Percentiles rank a stretch among this genome's conserved stretches.
These are phyloP conservation scores for Balearica regulorum DNA, from an alignment of 2,797 vertebrate species.

Conservation along the genomic window DNA sequence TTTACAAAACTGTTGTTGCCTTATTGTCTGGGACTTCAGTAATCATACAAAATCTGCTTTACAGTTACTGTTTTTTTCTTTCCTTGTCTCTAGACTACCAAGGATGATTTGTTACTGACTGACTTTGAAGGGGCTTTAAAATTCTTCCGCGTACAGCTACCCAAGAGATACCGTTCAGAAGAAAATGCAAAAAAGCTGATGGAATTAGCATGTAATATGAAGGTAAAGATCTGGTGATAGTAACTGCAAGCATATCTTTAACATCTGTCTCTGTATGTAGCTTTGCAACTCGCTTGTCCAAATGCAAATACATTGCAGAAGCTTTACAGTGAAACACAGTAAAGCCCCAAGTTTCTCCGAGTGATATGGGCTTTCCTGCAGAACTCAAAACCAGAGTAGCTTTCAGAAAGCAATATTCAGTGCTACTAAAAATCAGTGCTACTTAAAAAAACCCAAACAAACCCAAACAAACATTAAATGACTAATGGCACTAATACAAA, in stretches of 20 bases:
- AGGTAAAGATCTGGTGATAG: slow-evolving; percentile 77
- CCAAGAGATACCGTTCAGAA: slow-evolving; percentile 98
- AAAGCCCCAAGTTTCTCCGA: neutral
- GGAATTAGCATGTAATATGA: slow-evolving; percentile 97
- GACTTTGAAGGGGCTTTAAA: slow-evolving; percentile 98
- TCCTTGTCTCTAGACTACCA: slow-evolving; percentile 85
- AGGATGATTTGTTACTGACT: slow-evolving; percentile 92
- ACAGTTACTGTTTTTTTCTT: neutral
- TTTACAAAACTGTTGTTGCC: neutral
- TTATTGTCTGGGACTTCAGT: neutral
- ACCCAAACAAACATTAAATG: neutral
- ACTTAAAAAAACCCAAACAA: neutral
- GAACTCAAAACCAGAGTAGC: neutral
- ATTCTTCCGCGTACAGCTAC: slow-evolving; percentile 97
- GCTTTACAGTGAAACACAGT: neutral
- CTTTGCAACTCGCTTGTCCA: neutral
- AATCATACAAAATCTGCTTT: neutral
- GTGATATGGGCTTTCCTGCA: neutral
- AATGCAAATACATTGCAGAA: neutral
- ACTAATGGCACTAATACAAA: neutral
- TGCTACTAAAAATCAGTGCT: neutral
- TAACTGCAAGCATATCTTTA: neutral
- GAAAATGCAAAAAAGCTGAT: slow-evolving; percentile 98
- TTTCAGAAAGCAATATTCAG: neutral
- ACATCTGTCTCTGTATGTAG: neutral